phyloP scores from a whole-genome alignment of 2,113 vertebrate species.

The Dromaius novaehollandiae region DNA sequence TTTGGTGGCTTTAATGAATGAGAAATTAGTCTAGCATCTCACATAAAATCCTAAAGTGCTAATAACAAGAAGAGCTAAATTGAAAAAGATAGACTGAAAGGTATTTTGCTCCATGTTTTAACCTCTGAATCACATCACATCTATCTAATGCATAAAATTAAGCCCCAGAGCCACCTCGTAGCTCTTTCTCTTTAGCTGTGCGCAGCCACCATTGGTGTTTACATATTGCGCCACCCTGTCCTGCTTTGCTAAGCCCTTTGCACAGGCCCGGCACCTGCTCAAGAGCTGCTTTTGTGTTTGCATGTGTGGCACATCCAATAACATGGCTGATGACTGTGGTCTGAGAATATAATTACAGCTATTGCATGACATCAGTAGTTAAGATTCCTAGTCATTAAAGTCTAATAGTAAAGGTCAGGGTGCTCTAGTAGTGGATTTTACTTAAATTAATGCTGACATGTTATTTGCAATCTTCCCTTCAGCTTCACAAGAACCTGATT shows the following conservation, averaged over 20 bases:
- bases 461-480: neutral
- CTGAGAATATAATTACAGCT: neutral
- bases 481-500: neutral
- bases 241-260: neutral
- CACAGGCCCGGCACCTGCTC: neutral
- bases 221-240: accelerated
- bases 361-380: neutral
- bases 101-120: neutral
- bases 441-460: neutral
- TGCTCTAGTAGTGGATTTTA: neutral
- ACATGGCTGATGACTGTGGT: neutral
- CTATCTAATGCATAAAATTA: neutral
- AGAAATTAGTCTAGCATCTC: neutral
- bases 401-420: neutral
- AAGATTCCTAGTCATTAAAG: neutral
- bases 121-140: neutral
- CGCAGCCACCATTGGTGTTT: neutral
- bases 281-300: neutral
- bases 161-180: accelerated
- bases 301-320: neutral
- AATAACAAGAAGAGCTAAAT: neutral
- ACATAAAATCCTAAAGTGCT: neutral
- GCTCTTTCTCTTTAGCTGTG: neutral
- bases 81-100: neutral
- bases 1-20: neutral